A percentile compares a stretch with the other conserved stretches of the same genome.
Conservation (phyloP, 2,797 vertebrate species). For the Anomalospiza imberbis region DNA sequence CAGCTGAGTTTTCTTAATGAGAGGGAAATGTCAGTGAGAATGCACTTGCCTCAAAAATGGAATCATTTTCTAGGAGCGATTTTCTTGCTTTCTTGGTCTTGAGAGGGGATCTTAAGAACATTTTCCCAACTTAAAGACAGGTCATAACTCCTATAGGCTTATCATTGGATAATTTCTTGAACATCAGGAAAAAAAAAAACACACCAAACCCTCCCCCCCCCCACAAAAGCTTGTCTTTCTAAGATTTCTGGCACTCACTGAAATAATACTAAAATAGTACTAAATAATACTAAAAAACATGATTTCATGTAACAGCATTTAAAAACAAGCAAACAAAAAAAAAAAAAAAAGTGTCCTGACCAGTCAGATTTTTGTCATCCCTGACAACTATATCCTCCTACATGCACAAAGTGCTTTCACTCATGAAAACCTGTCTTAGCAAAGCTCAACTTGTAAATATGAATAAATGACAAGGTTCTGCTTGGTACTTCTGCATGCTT, state of each 20-base stretch:
- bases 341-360: neutral
- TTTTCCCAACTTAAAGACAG: neutral
- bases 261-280: neutral
- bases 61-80: neutral
- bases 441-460: neutral
- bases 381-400: neutral
- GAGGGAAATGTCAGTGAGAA: neutral
- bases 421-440: neutral
- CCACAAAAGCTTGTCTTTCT: neutral
- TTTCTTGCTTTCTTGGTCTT: neutral
- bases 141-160: neutral
- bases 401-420: neutral
- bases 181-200: neutral
- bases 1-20: neutral
- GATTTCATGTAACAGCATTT: neutral
- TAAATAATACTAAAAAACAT: too few species aligned
- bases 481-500: neutral
- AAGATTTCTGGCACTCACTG: neutral
- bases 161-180: neutral
- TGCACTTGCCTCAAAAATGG: neutral
- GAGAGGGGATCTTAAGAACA: neutral
- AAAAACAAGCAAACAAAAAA: neutral
- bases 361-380: neutral
- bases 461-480: neutral
- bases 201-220: accelerated